Base-by-base conservation (phyloP, 2,797 vertebrate species). In the Gambusia yucatana region DNA sequence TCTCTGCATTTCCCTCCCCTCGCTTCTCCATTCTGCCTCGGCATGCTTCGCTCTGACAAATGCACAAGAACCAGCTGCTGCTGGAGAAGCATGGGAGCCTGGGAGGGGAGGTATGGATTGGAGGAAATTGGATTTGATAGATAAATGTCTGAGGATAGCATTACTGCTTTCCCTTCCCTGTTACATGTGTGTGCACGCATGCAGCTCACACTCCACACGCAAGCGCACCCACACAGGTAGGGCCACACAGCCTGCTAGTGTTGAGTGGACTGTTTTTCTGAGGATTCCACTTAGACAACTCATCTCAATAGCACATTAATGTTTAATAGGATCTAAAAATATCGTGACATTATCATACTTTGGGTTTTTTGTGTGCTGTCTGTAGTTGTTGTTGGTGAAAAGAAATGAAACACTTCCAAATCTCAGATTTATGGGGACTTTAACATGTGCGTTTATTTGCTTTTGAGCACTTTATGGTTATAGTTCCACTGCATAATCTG, bases 11-110 rank as follows among this genome's bases (percentile, higher is more conserved):
- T 82, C 76, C 43, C 80, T 80, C 88, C 41, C 74, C 82, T 74
- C 87, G 20, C 71, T 82, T 73, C 43, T 75, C 82, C 84, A 79
- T 81, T 84, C 85, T 80, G 86, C 89, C 87, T 88, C 82, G 90
- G 88, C 82, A 91, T 82, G 83, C 87, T 91, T 95, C 92, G 91
- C 93, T 92, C 90, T 95, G 94, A 96, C 93, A 95, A 95, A 96
- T 94, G 91, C 84, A 93, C 90, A 87, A 88, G 88, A 94, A 87
- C 91, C 86, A 93, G 88, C 89, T 50, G 79, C 89, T 93, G 87
- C 87, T 92, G 92, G 83, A 92, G 87, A 84, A 89, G 86, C 84
- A 83, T 73, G 83, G 85, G 88, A 90, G 92, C 87, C 81, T 11
- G 87, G 79, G 87, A 88, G 82, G 61, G 84, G 84, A 83, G 87